Conservation (phyloP, 2,113 vertebrate genomes). For the Deroptyus accipitrinus region DNA sequence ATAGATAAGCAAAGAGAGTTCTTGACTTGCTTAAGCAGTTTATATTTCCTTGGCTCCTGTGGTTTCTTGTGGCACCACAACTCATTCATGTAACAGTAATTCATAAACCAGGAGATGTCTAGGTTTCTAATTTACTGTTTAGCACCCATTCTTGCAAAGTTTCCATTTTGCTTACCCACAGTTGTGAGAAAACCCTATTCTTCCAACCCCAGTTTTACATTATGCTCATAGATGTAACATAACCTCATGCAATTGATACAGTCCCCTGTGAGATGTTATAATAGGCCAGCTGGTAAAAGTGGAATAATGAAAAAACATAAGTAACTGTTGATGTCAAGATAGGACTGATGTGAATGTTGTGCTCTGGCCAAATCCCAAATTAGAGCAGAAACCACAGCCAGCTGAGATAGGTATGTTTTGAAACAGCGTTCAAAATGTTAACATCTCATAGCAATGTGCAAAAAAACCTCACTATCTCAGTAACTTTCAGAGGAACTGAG, state of each 20-base stretch:
- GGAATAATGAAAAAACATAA: neutral
- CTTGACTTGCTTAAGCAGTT: neutral
- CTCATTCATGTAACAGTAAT: neutral
- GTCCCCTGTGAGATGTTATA: neutral
- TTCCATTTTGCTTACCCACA: neutral
- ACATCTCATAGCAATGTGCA: neutral
- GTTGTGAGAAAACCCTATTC: neutral
- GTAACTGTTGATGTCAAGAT: slow-evolving; percentile 32
- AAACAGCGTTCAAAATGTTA: neutral
- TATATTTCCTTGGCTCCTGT: neutral
- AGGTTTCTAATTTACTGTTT: neutral
- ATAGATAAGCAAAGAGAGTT: neutral
- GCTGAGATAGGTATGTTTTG: neutral
- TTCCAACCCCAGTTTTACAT: neutral
- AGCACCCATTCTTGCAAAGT: neutral
- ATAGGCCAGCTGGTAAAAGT: slow-evolving; percentile 33
- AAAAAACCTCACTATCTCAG: neutral
- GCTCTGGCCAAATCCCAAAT: neutral
- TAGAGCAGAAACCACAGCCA: neutral
- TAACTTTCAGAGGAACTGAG: neutral
- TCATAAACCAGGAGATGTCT: neutral
- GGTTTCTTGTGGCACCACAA: neutral
- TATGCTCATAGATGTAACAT: neutral
- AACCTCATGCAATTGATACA: slow-evolving; percentile 28
- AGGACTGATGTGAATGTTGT: neutral